Base-by-base conservation (phyloP, 2,113 vertebrate species). In the Ageneiosus marmoratus region DNA sequence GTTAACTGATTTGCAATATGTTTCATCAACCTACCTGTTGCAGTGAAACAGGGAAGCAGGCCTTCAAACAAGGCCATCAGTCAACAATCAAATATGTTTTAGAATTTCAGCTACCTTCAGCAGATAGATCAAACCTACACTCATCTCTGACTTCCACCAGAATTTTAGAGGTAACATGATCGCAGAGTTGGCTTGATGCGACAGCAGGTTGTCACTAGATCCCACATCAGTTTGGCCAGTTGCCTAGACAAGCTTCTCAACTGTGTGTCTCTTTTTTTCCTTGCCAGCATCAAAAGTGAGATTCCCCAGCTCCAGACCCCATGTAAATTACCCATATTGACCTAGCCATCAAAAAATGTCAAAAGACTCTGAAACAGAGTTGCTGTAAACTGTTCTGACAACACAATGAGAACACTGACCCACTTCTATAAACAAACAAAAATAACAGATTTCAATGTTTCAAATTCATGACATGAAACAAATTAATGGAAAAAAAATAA, bases 271-370 rank as follows among this genome's bases (percentile, higher is more conserved):
- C 6, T 58, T 53, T 75, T 70, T 77, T 34, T 56, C 15, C 34
- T 34, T 77, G 55, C 53, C 75, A 77, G 22, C 55, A 56, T 77
- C 32, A 74, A 29, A 6, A 55, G 50, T 53, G 27, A 75, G 48
- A 32, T 53, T 75, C 16, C 27, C 53, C 48, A 75, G 27, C 48
- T 75, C 48, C 48, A 53, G 24, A 75, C 1, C 27, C 27, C 72
- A 53, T 75, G 48, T 0, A 75, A 56, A 58, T 77, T 32, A 75
- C 18, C 27, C 4, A 53, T 75, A 32, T 75, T 53, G 27, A 53
- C 48, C 48, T 32, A 75, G 12, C 8, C 18, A 75, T 51, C 48
- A 53, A 53, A 75, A 70, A 20, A 75, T 73, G 27, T 73, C 15
- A 53, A 8, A 75, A 53, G 27, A 53, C 8, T 29, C 24, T 75